Conservation (phyloP, 2,797 vertebrate species). For the Hozukius guyotensis region DNA sequence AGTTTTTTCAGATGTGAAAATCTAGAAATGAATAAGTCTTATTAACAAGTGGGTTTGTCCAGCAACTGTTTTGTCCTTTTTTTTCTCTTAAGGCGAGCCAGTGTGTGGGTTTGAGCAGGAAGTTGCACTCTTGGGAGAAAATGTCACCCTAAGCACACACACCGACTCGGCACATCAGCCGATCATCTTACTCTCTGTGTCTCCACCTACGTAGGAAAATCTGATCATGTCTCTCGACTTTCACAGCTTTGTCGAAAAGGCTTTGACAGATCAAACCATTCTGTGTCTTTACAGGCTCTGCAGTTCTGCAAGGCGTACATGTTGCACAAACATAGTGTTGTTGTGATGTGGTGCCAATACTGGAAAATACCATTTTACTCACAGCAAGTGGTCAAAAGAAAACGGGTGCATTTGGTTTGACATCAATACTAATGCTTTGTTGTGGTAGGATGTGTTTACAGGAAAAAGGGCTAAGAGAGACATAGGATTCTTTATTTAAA, state of each 20-base stretch:
- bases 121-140: slow-evolving; percentile 86
- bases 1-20: neutral
- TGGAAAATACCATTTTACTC: slow-evolving; percentile 67
- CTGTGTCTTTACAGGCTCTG: slow-evolving; percentile 54
- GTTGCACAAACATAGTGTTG: slow-evolving; percentile 52
- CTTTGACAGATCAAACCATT: slow-evolving; percentile 69
- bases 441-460: slow-evolving; percentile 29
- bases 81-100: slow-evolving; percentile 37
- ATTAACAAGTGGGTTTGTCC: slow-evolving; percentile 59
- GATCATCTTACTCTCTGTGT: slow-evolving; percentile 66
- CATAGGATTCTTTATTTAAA: neutral
- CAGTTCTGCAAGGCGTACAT: slow-evolving; percentile 60
- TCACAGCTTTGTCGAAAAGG: slow-evolving; percentile 70
- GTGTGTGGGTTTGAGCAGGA: slow-evolving; percentile 90
- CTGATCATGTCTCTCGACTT: slow-evolving; percentile 75
- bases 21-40: neutral
- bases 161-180: slow-evolving; percentile 68
- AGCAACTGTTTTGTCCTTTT: slow-evolving; percentile 45
- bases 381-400: slow-evolving; percentile 55
- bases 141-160: slow-evolving; percentile 73
- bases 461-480: neutral
- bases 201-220: slow-evolving; percentile 98
- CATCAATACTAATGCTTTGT: slow-evolving; percentile 19
- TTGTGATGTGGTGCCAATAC: slow-evolving; percentile 53
- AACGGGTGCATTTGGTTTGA: slow-evolving; percentile 15